Conservation (phyloP, 2,888 invertebrate species). For the Smittia sp. region DNA sequence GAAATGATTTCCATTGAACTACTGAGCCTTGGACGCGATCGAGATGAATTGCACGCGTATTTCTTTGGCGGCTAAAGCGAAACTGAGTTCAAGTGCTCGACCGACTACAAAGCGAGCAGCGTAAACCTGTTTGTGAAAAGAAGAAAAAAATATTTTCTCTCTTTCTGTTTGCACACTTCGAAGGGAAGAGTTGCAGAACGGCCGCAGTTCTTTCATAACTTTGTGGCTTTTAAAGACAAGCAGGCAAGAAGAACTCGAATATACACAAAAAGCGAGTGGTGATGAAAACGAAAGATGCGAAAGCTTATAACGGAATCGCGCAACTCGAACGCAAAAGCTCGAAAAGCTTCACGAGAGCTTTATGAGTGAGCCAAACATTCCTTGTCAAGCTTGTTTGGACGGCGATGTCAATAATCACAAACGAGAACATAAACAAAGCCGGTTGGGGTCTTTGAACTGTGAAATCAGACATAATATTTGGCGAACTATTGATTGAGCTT, state of each 20-base stretch:
- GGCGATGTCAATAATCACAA: no score
- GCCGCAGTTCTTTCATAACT: neutral
- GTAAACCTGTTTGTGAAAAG: neutral
- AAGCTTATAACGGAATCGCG: no score
- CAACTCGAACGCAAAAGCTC: no score
- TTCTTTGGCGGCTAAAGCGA: neutral
- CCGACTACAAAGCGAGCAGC: neutral
- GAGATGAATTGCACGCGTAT: neutral
- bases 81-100: slow-evolving; percentile 21
- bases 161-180: neutral
- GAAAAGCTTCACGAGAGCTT: no score
- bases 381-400: no score
- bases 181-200: neutral
- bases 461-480: neutral
- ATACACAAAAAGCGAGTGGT: no score
- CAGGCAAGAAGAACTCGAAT: no score
- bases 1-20: no score
- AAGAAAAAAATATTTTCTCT: neutral
- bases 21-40: neutral
- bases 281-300: no score
- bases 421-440: neutral
- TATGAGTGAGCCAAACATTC: no score
- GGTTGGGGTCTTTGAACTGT: neutral
- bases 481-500: slow-evolving; percentile 12
- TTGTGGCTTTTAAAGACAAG: neutral